phyloP scores from a whole-genome alignment of 2,888 invertebrate species.

The Heteromyza rotundicornis region DNA sequence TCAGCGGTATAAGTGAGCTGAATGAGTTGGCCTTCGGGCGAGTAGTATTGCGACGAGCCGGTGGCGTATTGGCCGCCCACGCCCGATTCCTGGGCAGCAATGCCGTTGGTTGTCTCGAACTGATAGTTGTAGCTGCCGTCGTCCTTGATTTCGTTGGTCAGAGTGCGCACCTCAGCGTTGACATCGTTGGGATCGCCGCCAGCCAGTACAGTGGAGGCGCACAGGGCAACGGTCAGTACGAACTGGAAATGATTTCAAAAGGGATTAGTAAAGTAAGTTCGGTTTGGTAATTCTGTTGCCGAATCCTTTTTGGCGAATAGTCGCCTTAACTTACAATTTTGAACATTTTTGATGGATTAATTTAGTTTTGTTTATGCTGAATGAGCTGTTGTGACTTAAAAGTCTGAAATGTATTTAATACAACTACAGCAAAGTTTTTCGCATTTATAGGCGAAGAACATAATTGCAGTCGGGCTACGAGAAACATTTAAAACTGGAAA shows the following conservation, averaged over 20 bases:
- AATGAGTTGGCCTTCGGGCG: conserved; percentile 64
- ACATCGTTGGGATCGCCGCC: conserved; percentile 45
- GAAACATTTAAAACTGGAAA: neutral
- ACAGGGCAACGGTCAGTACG: conserved; percentile 32
- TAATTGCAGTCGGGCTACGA: neutral
- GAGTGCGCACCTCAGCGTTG: conserved; percentile 58
- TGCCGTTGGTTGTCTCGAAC: conserved; percentile 69
- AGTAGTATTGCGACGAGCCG: conserved; percentile 65
- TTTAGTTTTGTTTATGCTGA: conserved; percentile 25
- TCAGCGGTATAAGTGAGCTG: conserved; percentile 65
- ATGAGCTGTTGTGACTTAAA: conserved; percentile 12
- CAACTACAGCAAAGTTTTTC: neutral
- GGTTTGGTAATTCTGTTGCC: neutral
- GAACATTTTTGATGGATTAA: conserved; percentile 46
- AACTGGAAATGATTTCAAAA: conserved; percentile 37
- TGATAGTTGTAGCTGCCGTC: conserved; percentile 63
- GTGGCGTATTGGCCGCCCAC: conserved; percentile 64
- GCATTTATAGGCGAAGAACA: neutral
- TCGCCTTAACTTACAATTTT: conserved; percentile 45
- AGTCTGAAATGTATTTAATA: neutral
- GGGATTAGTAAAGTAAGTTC: neutral
- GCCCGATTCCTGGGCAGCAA: conserved; percentile 66
- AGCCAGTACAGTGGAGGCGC: conserved; percentile 28
- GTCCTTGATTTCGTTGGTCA: conserved; percentile 45
- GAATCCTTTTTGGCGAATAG: neutral